A percentile compares a stretch with the other conserved stretches of the same genome.
These are phyloP conservation scores for Megaleporinus macrocephalus DNA, from an alignment of 2,113 vertebrate genomes.

Conservation along the genomic window DNA sequence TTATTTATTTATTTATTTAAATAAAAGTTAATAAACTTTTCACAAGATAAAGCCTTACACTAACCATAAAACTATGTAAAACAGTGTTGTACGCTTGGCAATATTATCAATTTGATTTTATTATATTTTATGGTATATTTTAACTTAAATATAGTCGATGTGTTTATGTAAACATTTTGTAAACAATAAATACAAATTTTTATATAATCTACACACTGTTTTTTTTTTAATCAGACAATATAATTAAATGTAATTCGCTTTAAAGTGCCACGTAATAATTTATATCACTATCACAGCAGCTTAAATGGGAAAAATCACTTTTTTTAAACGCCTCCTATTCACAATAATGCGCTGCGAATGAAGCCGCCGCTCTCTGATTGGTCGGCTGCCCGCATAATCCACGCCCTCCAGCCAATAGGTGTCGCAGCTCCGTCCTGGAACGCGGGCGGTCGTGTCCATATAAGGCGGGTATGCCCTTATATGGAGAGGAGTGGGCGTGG, in stretches of 20 bases:
- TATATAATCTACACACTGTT: no score
- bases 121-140: not conserved
- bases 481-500: constrained; percentile 64
- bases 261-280: not conserved
- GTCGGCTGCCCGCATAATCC: constrained; percentile 36
- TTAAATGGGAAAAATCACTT: not conserved
- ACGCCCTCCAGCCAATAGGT: constrained; percentile 64
- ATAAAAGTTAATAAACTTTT: no score
- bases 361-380: constrained; percentile 63
- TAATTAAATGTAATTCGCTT: no score
- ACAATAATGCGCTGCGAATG: constrained; percentile 18
- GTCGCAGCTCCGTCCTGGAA: not conserved
- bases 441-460: constrained; percentile 61
- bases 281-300: not conserved
- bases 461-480: constrained; percentile 73
- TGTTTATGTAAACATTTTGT: no score
- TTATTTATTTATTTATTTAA: no score
- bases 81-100: no score
- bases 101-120: not conserved
- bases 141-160: no score
- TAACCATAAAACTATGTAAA: no score
- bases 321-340: constrained; percentile 18
- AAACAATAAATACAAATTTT: not conserved
- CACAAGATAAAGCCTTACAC: no score
- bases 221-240: no score